A percentile compares a stretch with the other conserved stretches of the same genome.
phyloP scores from a whole-genome alignment of 2,113 vertebrate genomes.

The Ameiurus melas region DNA sequence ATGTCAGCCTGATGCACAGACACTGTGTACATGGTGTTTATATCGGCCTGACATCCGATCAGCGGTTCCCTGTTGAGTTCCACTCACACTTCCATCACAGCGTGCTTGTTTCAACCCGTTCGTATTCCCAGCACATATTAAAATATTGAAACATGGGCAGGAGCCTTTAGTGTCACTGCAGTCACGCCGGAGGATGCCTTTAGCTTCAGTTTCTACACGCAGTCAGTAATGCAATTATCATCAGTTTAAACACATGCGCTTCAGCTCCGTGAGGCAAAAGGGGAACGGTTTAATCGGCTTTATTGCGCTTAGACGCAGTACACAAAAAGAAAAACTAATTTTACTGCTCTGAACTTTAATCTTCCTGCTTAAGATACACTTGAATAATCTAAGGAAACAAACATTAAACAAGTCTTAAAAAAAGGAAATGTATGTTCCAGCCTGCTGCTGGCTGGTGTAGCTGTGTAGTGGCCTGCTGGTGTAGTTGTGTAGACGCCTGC shows the following conservation, averaged over 20 bases:
- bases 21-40: neutral
- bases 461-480: too few relatives aligned
- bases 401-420: neutral
- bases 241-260: neutral
- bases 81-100: neutral
- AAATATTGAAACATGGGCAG: neutral
- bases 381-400: too few relatives aligned
- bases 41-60: constrained; percentile 11
- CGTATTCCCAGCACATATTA: neutral
- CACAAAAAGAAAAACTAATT: neutral
- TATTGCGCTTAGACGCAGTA: neutral
- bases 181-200: neutral
- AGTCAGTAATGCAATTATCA: neutral
- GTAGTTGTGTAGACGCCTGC: too few relatives aligned
- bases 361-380: neutral
- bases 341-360: neutral
- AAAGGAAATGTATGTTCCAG: neutral
- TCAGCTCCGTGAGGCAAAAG: neutral
- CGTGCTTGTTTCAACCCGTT: neutral
- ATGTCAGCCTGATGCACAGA: neutral
- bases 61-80: neutral
- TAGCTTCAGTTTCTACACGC: neutral
- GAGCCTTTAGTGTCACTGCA: neutral
- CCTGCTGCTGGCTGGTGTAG: too few relatives aligned
- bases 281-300: neutral